Conservation (phyloP, 1,140 invertebrate genomes). For the Aleiodes sp. region DNA sequence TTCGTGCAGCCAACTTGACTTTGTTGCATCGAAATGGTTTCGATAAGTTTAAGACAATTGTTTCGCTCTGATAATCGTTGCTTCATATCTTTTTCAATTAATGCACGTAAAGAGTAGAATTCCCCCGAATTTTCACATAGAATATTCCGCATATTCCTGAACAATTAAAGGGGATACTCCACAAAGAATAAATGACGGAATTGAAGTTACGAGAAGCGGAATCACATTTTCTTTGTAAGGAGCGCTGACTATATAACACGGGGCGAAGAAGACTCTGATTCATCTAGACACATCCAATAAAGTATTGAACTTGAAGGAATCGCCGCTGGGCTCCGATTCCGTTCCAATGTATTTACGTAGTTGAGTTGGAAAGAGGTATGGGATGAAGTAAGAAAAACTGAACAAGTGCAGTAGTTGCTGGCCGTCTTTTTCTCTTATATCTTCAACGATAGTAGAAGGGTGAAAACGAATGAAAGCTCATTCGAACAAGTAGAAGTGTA, state of each 20-base stretch:
- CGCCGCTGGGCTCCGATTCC: conserved; percentile 11
- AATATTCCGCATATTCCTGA: too few relatives aligned
- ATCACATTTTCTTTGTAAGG: too few relatives aligned
- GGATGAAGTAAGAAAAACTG: neutral
- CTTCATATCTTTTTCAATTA: too few relatives aligned
- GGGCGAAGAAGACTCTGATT: neutral
- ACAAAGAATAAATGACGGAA: too few relatives aligned
- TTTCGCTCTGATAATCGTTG: too few relatives aligned
- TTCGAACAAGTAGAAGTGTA: neutral
- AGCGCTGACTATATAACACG: neutral
- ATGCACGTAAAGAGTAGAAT: too few relatives aligned
- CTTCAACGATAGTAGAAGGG: neutral
- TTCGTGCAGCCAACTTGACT: neutral
- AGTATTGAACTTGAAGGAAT: neutral
- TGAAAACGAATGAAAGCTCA: neutral
- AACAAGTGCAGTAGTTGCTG: neutral
- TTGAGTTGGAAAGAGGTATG: neutral
- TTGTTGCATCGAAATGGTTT: neutral
- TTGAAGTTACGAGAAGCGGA: too few relatives aligned
- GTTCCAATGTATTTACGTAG: conserved; percentile 5
- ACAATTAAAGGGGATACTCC: too few relatives aligned
- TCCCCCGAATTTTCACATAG: too few relatives aligned
- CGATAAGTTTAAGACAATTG: too few relatives aligned
- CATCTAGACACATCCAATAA: conserved; percentile 5
- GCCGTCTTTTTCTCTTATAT: neutral